phyloP scores from a whole-genome alignment of 2,113 vertebrate species.

The Percina caprodes region DNA sequence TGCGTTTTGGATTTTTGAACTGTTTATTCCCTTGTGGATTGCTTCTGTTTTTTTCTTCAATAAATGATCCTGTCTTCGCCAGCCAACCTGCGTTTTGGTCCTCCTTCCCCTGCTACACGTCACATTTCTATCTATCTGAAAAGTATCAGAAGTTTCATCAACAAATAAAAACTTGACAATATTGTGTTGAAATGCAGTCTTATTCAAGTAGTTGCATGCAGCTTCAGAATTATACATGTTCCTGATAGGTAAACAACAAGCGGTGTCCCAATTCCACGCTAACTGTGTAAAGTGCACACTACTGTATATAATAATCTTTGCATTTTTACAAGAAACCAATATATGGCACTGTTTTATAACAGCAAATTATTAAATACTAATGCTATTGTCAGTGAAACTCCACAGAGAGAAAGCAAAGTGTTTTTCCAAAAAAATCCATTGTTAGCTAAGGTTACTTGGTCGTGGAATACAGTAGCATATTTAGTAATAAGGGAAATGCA shows the following conservation, averaged over 20 bases:
- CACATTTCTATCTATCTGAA: too few species aligned
- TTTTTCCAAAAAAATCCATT: too few species aligned
- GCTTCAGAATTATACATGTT: background rate
- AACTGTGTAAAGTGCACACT: background rate
- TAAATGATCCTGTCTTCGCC: too few species aligned
- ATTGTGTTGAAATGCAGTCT: background rate
- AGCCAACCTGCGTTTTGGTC: too few species aligned
- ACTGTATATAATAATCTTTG: background rate
- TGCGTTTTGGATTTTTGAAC: too few species aligned
- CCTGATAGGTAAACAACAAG: background rate
- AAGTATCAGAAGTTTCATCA: background rate
- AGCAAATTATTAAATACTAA: background rate
- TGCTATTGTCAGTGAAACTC: too few species aligned
- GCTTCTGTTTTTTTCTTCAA: too few species aligned
- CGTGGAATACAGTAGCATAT: background rate
- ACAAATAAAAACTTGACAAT: background rate
- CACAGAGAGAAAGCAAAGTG: too few species aligned
- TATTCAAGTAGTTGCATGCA: background rate
- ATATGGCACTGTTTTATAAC: background rate
- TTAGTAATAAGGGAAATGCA: background rate
- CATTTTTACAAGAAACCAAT: background rate
- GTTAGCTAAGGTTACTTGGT: background rate
- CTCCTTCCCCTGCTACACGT: too few species aligned
- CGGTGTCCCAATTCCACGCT: background rate
- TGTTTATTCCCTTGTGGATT: too few species aligned